phyloP scores from a whole-genome alignment of 2,113 vertebrate genomes.

The Callospermophilus lateralis region DNA sequence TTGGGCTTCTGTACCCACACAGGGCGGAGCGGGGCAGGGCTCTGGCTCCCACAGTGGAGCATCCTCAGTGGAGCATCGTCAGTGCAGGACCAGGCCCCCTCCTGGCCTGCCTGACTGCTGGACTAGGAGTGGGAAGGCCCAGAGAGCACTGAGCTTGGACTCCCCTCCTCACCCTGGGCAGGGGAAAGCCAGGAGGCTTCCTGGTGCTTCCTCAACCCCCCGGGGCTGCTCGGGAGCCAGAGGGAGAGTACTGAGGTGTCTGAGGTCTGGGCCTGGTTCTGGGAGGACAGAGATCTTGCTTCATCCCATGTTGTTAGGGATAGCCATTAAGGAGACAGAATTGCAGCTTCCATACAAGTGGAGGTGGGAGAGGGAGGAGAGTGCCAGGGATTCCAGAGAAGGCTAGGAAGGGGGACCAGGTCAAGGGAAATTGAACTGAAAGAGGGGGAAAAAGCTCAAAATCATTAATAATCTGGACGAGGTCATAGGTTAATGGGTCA shows the following conservation, averaged over 20 bases:
- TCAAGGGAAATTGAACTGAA: fast-evolving
- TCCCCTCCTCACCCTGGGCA: neutral
- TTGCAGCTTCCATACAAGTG: neutral
- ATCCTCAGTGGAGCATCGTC: neutral
- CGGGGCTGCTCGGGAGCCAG: too few species aligned
- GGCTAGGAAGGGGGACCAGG: neutral
- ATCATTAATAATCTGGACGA: neutral
- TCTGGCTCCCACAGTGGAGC: neutral
- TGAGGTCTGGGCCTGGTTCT: neutral
- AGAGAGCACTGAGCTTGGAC: neutral
- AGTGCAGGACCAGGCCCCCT: neutral
- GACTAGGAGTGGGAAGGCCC: neutral
- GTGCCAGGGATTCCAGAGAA: neutral
- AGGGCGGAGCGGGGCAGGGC: neutral
- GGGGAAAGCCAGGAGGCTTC: neutral
- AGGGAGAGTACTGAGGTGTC: fast-evolving
- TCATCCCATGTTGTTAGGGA: neutral
- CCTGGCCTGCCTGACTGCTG: too few species aligned
- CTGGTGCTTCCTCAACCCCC: too few species aligned
- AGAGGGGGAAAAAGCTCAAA: neutral
- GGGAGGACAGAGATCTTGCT: neutral
- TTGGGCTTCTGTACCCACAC: neutral
- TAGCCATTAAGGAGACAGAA: neutral
- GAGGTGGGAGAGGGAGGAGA: neutral
- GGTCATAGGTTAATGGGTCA: too few species aligned